Evolutionary conservation across 2,888 invertebrate species (phyloP).

Genomic region (Linnaemya vulpina): DNA sequence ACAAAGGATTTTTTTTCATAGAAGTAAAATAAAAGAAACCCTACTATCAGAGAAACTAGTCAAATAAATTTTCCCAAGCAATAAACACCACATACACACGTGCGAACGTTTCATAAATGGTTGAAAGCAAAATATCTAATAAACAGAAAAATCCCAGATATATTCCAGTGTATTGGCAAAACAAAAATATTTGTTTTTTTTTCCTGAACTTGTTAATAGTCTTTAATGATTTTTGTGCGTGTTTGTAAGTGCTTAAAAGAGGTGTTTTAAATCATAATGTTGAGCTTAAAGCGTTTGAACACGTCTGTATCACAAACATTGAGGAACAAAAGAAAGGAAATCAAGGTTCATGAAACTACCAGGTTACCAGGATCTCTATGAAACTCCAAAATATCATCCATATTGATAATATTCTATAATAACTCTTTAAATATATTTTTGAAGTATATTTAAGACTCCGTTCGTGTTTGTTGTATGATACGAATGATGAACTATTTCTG

Average conservation of each 20-base stretch:
- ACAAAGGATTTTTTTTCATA: not conserved
- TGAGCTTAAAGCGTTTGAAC: not conserved
- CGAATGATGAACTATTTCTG: too few relatives aligned
- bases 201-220: not conserved
- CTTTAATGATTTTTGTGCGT: not conserved
- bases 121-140: not conserved
- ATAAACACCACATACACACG: conserved; percentile 39
- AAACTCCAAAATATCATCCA: too few relatives aligned
- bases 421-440: too few relatives aligned
- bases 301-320: not conserved
- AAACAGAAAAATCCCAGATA: not conserved
- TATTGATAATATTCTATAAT: too few relatives aligned
- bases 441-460: too few relatives aligned
- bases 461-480: too few relatives aligned
- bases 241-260: not conserved
- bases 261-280: conserved; percentile 9
- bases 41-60: conserved; percentile 14
- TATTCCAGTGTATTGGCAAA: not conserved
- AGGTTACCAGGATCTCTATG: too few relatives aligned
- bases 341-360: too few relatives aligned
- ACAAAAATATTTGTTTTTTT: not conserved
- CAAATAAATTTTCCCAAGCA: conserved; percentile 48
- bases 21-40: not conserved
- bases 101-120: conserved; percentile 5
- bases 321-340: not conserved